Base-by-base conservation (phyloP, 1,140 invertebrate genomes). In the Metaphire vulgaris region DNA sequence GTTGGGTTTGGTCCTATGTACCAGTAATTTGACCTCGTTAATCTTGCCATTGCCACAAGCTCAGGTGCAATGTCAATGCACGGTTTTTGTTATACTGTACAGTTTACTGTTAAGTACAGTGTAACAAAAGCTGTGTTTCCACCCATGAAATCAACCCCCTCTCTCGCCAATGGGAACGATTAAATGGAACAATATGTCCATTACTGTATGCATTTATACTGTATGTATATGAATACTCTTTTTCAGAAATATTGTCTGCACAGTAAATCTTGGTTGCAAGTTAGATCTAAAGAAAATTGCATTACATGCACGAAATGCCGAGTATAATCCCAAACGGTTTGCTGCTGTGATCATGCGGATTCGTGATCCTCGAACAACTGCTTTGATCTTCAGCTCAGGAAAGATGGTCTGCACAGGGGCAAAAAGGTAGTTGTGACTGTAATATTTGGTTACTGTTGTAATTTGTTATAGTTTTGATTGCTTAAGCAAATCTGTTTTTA, bases 331-430 rank as follows among this genome's bases (percentile, higher is more conserved):
- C 32, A 99, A 99, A 88, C 92, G 98, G 85, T 99, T 99, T 90
- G 97, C 98, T 71, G 98, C 98, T 78, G 97, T 99, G 0, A 99
- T 99, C 74, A 99, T 99, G 98, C 89, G 98, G 84, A 99, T 99
- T 83, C 89, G 97, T 84, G 96, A 99, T 84, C 98, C 98, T 0
- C 88, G 98, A 80, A 99, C 98, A 1, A 99, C 98, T 30, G 98
- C 98, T 16, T 87, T 99, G 15, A 99, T 99, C 80, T 99, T 99
- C 84, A 97, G 95, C 82, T 99, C 97, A 0, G 98, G 98, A 0
- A 99, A 99, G 90, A 99, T 99, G 97, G 98, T 99, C 0, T 99
- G 98, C 85, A 99, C 98, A 0, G 98, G 98, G 26, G 98, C 98
- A 0, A 99, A 99, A 88, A 99, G 87, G 83, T 88, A 81, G 29